Evolutionary conservation across 2,113 vertebrate genomes (phyloP).

Genomic region (Myotis brandtii): DNA sequence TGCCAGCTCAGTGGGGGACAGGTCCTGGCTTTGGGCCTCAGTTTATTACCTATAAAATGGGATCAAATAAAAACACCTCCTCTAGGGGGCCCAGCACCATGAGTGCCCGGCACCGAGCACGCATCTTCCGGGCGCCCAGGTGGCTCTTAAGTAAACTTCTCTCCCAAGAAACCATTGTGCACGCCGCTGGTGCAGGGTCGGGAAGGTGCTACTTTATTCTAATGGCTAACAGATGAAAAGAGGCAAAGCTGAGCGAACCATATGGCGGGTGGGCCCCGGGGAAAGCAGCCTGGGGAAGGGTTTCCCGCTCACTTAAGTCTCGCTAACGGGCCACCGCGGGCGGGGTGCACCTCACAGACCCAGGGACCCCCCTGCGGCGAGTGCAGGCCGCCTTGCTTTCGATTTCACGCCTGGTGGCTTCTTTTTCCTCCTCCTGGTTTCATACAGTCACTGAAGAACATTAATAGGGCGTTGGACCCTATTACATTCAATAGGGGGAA

Average conservation of each 20-base stretch:
- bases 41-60: not conserved
- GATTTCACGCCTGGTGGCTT: constrained; percentile 52
- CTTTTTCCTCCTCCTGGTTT: not conserved
- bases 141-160: not conserved
- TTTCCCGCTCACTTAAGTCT: not conserved
- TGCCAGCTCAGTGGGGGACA: not conserved
- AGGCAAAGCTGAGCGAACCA: not conserved
- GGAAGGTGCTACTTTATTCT: not conserved
- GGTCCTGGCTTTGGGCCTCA: not conserved
- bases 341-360: not conserved
- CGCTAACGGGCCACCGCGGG: not conserved
- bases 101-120: not conserved
- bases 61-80: not conserved
- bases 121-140: not conserved
- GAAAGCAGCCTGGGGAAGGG: not conserved
- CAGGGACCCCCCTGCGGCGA: not conserved
- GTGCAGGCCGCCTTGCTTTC: constrained; percentile 21
- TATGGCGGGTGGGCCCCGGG: not conserved
- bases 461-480: constrained; percentile 43
- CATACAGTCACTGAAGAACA: constrained; percentile 43
- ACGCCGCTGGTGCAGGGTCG: not conserved
- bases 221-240: not conserved
- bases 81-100: not conserved
- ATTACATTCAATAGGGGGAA: not conserved
- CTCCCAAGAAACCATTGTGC: not conserved